A percentile compares a stretch with the other conserved stretches of the same genome.
phyloP scores from a whole-genome alignment of 2,888 invertebrate genomes.

The Ochropleura plecta region DNA sequence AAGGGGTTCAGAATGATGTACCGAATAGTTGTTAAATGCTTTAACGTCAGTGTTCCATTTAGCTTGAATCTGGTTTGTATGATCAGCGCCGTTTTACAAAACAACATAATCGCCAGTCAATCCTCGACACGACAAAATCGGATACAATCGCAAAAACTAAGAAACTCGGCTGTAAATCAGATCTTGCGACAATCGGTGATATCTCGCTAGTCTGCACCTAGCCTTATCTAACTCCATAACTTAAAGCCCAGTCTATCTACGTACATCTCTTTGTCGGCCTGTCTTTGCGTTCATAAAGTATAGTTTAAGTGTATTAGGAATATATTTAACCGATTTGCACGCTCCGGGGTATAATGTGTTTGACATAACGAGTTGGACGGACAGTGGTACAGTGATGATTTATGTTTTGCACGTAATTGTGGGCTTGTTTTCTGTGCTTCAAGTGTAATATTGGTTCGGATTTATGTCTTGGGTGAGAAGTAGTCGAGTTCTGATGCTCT shows the following conservation, averaged over 20 bases:
- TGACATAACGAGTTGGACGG: slow-evolving; percentile 66
- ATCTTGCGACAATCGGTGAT: slow-evolving; percentile 36
- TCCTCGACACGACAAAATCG: slow-evolving; percentile 34
- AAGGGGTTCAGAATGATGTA: too few species aligned
- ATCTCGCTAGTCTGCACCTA: slow-evolving; percentile 54
- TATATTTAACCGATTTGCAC: slow-evolving; percentile 79
- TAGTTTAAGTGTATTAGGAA: slow-evolving; percentile 68
- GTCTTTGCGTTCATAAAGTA: slow-evolving; percentile 68
- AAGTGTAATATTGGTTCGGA: slow-evolving; percentile 34
- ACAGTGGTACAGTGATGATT: slow-evolving; percentile 64
- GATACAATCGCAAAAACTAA: slow-evolving; percentile 44
- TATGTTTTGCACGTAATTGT: slow-evolving; percentile 61
- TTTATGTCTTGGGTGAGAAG: slow-evolving; percentile 22
- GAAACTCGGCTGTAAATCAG: slow-evolving; percentile 52
- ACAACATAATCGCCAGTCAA: slow-evolving; percentile 17
- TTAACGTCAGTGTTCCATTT: too few species aligned
- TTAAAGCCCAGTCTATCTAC: slow-evolving; percentile 57
- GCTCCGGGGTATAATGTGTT: slow-evolving; percentile 71
- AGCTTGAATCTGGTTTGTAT: background rate
- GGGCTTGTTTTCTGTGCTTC: slow-evolving; percentile 50
- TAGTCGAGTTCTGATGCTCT: background rate
- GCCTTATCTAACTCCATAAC: slow-evolving; percentile 61
- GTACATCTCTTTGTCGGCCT: slow-evolving; percentile 75
- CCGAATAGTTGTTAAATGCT: too few species aligned
- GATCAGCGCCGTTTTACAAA: background rate